These are phyloP conservation scores for Pelusios castaneus DNA, from an alignment of 2,113 vertebrate species.

Conservation along the genomic window DNA sequence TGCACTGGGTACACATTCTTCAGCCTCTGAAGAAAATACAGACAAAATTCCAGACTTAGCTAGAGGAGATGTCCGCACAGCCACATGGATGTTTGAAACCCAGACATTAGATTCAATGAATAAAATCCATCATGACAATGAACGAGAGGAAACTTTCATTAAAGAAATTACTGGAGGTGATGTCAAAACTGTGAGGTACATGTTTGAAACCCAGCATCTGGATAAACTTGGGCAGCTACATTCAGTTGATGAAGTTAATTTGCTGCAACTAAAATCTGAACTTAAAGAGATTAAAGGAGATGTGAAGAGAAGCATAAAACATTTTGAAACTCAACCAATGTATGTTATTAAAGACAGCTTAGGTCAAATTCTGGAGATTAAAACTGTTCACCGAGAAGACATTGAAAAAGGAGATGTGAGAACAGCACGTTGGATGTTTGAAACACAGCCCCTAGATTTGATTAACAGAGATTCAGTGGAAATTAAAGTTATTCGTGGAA, in stretches of 20 bases:
- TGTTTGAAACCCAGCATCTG: constrained; percentile 86
- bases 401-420: constrained; percentile 83
- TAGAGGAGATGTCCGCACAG: constrained; percentile 80
- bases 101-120: constrained; percentile 83
- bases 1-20: constrained; percentile 53
- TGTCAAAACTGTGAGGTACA: constrained; percentile 84
- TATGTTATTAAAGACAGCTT: constrained; percentile 86
- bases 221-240: constrained; percentile 83
- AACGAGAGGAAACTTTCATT: constrained; percentile 59
- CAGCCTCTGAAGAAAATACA: constrained; percentile 59
- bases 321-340: constrained; percentile 86
- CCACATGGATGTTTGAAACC: constrained; percentile 87
- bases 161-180: constrained; percentile 82
- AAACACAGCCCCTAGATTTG: constrained; percentile 84
- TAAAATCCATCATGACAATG: constrained; percentile 79
- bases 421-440: constrained; percentile 86
- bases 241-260: constrained; percentile 82
- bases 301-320: constrained; percentile 83
- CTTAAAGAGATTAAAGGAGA: constrained; percentile 86
- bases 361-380: constrained; percentile 85
- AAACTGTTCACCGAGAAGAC: constrained; percentile 86
- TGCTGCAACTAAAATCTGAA: constrained; percentile 84
- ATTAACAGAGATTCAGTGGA: constrained; percentile 77
- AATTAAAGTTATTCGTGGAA: constrained; percentile 82
- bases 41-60: constrained; percentile 81